Evolutionary conservation across 2,113 vertebrate species (phyloP).

Genomic region (Microcebus jonahi): DNA sequence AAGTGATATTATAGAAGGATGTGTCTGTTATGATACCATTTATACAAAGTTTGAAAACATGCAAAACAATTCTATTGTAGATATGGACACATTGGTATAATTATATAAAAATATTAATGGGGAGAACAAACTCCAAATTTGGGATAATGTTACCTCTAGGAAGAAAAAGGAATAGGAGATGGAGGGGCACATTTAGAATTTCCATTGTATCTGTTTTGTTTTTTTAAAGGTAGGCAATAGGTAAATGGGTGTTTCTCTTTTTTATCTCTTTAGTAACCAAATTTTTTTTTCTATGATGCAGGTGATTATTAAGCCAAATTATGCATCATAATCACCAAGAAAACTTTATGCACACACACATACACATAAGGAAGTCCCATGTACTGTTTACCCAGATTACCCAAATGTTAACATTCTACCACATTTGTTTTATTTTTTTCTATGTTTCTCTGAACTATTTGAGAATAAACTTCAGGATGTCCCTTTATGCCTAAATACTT

Average conservation of each 20-base stretch:
- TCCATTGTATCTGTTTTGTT: neutral
- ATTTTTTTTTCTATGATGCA: neutral
- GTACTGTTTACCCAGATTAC: neutral
- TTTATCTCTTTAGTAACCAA: neutral
- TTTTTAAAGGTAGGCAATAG: neutral
- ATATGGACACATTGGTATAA: neutral
- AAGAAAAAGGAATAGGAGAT: neutral
- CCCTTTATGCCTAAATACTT: neutral
- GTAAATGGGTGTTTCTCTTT: neutral
- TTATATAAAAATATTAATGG: neutral
- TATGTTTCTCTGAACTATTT: constrained; percentile 5
- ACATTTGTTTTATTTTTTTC: constrained; percentile 27
- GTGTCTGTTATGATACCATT: neutral
- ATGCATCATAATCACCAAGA: neutral
- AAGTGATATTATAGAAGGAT: neutral
- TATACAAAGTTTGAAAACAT: neutral
- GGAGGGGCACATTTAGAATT: neutral
- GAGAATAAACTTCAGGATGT: neutral
- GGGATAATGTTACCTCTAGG: neutral
- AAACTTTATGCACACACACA: neutral
- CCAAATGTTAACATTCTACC: neutral
- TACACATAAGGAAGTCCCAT: neutral
- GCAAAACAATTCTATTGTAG: neutral
- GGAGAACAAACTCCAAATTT: neutral
- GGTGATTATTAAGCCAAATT: neutral